These are phyloP conservation scores for Platycercus adscitus DNA, from an alignment of 2,113 vertebrate species.

Conservation along the genomic window DNA sequence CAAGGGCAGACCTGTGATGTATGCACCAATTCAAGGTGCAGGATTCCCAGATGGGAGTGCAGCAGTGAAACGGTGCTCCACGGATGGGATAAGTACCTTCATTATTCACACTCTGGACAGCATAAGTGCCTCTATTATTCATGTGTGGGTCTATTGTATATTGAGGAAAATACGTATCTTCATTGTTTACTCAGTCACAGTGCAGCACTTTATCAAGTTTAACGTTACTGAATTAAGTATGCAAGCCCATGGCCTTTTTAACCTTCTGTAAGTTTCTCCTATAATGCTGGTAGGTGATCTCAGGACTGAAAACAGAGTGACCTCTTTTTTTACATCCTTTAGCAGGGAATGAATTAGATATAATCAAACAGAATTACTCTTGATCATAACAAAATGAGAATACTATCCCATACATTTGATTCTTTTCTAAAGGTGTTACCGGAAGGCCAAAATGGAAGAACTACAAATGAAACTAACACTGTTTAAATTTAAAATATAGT, in stretches of 20 bases:
- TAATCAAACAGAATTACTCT: background rate
- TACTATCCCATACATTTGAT: background rate
- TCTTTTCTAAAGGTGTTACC: background rate
- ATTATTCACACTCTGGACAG: constrained; percentile 52
- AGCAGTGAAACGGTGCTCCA: fast-evolving
- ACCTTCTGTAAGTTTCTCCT: background rate
- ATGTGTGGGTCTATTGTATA: background rate
- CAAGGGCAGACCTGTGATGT: background rate
- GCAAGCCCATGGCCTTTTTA: background rate
- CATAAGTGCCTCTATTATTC: constrained; percentile 51
- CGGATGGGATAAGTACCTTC: background rate
- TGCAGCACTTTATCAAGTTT: background rate
- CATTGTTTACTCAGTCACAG: background rate
- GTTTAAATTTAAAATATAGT: background rate
- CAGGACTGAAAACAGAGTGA: background rate
- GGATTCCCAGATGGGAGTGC: background rate
- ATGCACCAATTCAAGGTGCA: background rate
- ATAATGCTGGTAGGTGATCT: background rate
- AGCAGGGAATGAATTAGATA: background rate
- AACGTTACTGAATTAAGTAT: background rate
- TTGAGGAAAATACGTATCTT: constrained; percentile 37
- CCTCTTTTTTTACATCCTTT: background rate
- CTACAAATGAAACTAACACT: background rate
- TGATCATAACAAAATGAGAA: background rate
- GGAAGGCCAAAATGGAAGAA: background rate